These are phyloP conservation scores for Patella depressa DNA, from an alignment of 2,888 invertebrate species.

Conservation along the genomic window DNA sequence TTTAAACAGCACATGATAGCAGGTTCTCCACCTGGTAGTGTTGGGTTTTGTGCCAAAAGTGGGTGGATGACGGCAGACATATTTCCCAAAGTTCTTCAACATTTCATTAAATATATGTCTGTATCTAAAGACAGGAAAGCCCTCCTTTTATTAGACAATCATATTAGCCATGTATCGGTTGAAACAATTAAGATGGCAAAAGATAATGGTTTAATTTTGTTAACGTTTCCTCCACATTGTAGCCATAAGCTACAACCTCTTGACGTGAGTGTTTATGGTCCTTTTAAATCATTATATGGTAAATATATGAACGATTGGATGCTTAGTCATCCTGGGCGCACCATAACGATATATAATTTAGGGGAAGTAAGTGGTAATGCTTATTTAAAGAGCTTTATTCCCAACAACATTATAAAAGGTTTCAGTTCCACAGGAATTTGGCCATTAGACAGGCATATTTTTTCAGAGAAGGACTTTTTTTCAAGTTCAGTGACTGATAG, in stretches of 20 bases:
- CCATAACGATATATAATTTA: neutral
- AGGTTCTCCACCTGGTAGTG: neutral
- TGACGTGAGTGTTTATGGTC: neutral
- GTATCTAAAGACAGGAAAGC: neutral
- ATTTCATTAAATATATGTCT: neutral
- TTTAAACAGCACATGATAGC: neutral
- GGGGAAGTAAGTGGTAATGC: neutral
- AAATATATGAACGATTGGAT: slow-evolving; percentile 15
- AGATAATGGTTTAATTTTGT: neutral
- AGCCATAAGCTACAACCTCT: neutral
- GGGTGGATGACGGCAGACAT: neutral
- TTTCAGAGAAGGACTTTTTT: neutral
- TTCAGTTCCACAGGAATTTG: accelerated
- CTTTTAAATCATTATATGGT: neutral
- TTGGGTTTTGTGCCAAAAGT: neutral
- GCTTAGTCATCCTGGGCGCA: neutral
- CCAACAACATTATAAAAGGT: neutral
- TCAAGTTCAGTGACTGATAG: neutral
- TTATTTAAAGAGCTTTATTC: neutral
- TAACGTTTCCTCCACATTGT: no score
- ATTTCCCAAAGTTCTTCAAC: neutral
- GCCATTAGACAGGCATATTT: neutral
- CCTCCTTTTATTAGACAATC: neutral
- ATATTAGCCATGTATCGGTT: neutral
- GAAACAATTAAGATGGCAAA: neutral